These are phyloP conservation scores for Trichopoda pennipes DNA, from an alignment of 2,888 invertebrate species.

Conservation along the genomic window DNA sequence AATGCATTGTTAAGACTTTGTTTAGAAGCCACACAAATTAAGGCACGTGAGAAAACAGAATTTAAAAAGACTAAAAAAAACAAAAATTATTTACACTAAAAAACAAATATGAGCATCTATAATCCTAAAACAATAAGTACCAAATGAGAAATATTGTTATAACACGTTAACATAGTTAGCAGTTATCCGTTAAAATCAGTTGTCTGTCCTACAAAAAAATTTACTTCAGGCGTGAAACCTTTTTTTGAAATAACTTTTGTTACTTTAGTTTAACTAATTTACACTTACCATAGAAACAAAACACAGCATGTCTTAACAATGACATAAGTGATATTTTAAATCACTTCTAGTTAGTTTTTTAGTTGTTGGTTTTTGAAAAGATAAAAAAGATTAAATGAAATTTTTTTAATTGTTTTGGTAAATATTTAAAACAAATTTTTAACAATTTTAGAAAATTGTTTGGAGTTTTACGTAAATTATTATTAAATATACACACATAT, in stretches of 20 bases:
- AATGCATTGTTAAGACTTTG: neutral
- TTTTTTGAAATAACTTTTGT: constrained; percentile 38
- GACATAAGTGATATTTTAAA: neutral
- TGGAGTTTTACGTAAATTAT: neutral
- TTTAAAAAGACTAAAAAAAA: neutral
- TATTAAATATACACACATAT: neutral
- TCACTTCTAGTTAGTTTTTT: neutral
- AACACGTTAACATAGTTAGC: constrained; percentile 55
- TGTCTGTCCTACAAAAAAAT: constrained; percentile 21
- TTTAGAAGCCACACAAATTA: neutral
- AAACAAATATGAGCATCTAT: neutral
- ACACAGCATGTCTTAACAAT: constrained; percentile 20
- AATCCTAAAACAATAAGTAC: neutral
- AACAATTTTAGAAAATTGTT: constrained; percentile 49
- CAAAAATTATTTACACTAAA: neutral
- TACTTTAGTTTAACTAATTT: constrained; percentile 46
- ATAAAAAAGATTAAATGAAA: constrained; percentile 22
- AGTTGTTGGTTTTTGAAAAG: constrained; percentile 27
- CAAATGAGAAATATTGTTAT: neutral
- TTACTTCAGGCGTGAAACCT: constrained; percentile 57
- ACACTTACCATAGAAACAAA: constrained; percentile 27
- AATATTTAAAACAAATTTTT: constrained; percentile 36
- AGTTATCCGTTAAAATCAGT: constrained; percentile 62
- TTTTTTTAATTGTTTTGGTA: constrained; percentile 49
- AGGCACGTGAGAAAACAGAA: neutral